Evolutionary conservation across 2,888 invertebrate species (phyloP).

Genomic region (Laothoe populi): DNA sequence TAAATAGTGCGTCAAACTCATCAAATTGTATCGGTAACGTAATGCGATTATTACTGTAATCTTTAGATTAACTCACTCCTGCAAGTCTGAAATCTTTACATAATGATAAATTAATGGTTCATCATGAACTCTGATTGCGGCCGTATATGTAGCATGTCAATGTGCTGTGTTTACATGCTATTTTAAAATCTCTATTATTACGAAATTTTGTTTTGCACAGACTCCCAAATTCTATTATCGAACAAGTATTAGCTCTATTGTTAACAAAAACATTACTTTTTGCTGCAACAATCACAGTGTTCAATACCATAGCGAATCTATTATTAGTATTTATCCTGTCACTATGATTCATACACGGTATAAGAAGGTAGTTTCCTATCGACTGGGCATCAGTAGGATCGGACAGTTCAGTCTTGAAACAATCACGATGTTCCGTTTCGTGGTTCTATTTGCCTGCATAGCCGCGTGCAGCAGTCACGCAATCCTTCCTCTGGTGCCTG

Average conservation of each 20-base stretch:
- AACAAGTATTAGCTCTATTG: conserved; percentile 45
- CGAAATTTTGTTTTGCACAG: neutral
- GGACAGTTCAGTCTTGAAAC: conserved; percentile 38
- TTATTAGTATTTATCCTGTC: conserved; percentile 66
- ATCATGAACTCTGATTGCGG: too few species aligned
- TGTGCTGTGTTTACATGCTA: neutral
- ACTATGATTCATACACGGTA: conserved; percentile 65
- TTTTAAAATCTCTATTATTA: neutral
- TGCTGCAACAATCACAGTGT: conserved; percentile 53
- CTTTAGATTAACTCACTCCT: too few species aligned
- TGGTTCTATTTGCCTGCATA: conserved; percentile 54
- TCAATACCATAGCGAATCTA: conserved; percentile 66
- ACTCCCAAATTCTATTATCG: conserved; percentile 37
- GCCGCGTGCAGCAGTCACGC: conserved; percentile 60
- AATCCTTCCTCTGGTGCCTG: conserved; percentile 55
- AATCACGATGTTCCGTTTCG: conserved; percentile 58
- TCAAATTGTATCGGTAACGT: too few species aligned
- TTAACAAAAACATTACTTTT: conserved; percentile 52
- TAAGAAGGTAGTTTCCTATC: conserved; percentile 59
- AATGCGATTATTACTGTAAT: too few species aligned
- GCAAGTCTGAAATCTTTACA: too few species aligned
- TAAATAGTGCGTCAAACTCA: too few species aligned
- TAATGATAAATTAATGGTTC: too few species aligned
- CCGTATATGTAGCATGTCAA: too few species aligned
- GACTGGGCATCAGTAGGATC: conserved; percentile 51